Evolutionary conservation across 2,797 vertebrate species (phyloP).

Genomic region (Neosilurus hyrtlii): DNA sequence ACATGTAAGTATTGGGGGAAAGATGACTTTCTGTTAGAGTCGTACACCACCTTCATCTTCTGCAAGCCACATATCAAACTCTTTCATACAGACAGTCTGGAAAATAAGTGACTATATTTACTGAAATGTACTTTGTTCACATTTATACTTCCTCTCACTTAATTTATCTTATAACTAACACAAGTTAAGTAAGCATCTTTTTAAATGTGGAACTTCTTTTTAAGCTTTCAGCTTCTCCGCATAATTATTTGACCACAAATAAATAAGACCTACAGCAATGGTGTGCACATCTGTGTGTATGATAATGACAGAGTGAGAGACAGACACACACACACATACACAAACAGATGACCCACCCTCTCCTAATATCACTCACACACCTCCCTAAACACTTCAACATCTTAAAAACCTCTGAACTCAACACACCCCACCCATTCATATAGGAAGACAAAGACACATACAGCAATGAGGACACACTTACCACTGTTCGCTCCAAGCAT

Average conservation of each 20-base stretch:
- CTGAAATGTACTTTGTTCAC: background rate
- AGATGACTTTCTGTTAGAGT: background rate
- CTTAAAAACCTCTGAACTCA: background rate
- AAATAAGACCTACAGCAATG: background rate
- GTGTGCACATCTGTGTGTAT: background rate
- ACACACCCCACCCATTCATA: background rate
- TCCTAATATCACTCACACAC: background rate
- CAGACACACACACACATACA: too few relatives aligned
- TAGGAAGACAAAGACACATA: background rate
- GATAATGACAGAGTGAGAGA: background rate
- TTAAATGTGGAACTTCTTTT: background rate
- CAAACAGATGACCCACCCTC: background rate
- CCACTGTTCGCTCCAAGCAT: constrained; percentile 98
- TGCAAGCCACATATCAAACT: background rate
- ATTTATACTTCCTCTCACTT: background rate
- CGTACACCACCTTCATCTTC: background rate
- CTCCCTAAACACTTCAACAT: background rate
- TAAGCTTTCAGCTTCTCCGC: background rate
- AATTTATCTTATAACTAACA: background rate
- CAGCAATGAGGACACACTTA: constrained; percentile 68
- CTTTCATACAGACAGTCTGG: background rate
- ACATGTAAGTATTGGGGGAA: background rate
- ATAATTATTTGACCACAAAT: background rate
- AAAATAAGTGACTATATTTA: background rate
- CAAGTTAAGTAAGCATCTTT: background rate